Percentiles rank a stretch among this genome's conserved stretches.
These are phyloP conservation scores for Stenopsyche tienmushanensis DNA, from an alignment of 1,140 invertebrate genomes.

Conservation along the genomic window DNA sequence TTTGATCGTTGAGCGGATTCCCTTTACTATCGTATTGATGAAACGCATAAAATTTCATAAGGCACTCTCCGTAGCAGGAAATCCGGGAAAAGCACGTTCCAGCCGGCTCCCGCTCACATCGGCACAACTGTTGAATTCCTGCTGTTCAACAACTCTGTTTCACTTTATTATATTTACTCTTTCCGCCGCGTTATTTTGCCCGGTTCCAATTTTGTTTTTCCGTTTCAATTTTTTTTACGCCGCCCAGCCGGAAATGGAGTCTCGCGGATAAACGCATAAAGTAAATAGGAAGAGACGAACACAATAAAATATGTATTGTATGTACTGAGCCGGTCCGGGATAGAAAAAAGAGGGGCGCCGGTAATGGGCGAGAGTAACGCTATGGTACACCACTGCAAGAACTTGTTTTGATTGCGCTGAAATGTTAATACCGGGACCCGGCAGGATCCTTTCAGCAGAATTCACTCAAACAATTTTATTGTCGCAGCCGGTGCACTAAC, in stretches of 20 bases:
- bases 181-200: conserved; percentile 17
- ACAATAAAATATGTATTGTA: conserved; percentile 41
- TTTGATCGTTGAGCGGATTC: conserved; percentile 24
- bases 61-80: not conserved
- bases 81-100: too few species aligned
- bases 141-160: conserved; percentile 21
- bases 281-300: conserved; percentile 42
- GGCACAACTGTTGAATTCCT: conserved; percentile 31
- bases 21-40: conserved; percentile 29
- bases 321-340: conserved; percentile 19
- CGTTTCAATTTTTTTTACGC: conserved; percentile 26
- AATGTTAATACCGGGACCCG: conserved; percentile 37
- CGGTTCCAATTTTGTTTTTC: conserved; percentile 18
- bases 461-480: not conserved
- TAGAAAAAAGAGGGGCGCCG: conserved; percentile 24
- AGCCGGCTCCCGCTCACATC: not conserved
- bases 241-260: conserved; percentile 39
- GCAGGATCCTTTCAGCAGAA: conserved; percentile 9
- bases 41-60: conserved; percentile 35
- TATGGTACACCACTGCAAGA: conserved; percentile 5
- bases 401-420: conserved; percentile 38
- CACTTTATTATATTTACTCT: conserved; percentile 27
- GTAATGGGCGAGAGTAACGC: conserved; percentile 6
- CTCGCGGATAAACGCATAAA: conserved; percentile 42
- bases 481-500: not conserved